Evolutionary conservation across 1,140 invertebrate genomes (phyloP).

Genomic region (Orius laevigatus): DNA sequence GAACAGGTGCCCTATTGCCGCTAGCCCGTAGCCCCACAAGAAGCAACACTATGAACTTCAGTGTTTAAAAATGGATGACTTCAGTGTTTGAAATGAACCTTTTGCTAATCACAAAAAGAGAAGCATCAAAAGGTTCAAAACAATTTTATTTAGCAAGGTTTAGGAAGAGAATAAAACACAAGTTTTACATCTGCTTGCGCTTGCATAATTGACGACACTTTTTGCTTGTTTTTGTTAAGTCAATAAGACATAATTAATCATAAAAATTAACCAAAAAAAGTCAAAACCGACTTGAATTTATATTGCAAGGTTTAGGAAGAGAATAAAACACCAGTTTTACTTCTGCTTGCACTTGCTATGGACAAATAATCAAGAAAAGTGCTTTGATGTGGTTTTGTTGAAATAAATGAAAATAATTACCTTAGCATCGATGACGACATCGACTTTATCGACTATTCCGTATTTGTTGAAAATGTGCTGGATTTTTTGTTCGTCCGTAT

Average conservation of each 20-base stretch:
- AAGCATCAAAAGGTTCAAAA: background rate
- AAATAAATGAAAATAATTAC: slow-evolving; percentile 43
- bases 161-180: slow-evolving; percentile 1
- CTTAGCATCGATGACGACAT: slow-evolving; percentile 91
- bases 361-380: background rate
- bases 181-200: background rate
- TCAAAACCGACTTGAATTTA: background rate
- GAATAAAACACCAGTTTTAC: background rate
- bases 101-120: background rate
- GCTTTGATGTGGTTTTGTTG: no score
- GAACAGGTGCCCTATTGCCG: no score
- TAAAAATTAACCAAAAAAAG: no score
- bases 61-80: no score
- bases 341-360: background rate
- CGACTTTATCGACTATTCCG: slow-evolving; percentile 81
- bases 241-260: no score
- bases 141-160: background rate
- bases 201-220: no score
- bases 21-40: no score
- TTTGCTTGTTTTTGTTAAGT: no score
- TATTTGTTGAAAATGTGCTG: slow-evolving; percentile 85
- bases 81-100: no score
- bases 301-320: background rate
- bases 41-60: no score
- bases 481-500: slow-evolving; percentile 85